Evolutionary conservation across 2,888 invertebrate genomes (phyloP).

Genomic region (Caenorhabditis zanzibari): DNA sequence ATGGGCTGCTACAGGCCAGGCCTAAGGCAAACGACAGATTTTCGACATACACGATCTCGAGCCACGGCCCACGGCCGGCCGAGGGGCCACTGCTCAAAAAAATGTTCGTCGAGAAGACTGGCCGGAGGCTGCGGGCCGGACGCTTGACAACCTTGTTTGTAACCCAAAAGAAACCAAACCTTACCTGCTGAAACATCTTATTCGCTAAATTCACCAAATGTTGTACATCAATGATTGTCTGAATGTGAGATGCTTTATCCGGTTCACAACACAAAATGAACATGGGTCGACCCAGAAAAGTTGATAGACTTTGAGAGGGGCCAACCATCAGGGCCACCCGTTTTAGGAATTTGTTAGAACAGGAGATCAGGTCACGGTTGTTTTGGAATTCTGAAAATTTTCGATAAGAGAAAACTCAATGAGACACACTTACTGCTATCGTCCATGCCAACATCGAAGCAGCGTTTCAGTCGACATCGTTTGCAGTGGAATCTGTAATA

Average conservation of each 20-base stretch:
- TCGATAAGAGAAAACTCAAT: neutral
- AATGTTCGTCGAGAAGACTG: too few species aligned
- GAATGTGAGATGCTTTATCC: constrained; percentile 1
- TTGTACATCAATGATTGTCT: constrained; percentile 14
- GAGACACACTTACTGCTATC: neutral
- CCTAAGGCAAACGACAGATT: too few species aligned
- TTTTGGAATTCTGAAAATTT: constrained; percentile 10
- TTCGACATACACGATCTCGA: too few species aligned
- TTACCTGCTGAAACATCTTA: constrained; percentile 21
- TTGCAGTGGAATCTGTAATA: constrained; percentile 34
- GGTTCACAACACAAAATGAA: constrained; percentile 37
- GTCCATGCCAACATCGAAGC: constrained; percentile 44
- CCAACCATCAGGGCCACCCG: neutral
- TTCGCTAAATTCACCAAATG: neutral
- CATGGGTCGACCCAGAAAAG: constrained; percentile 31
- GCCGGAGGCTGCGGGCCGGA: too few species aligned
- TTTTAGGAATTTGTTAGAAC: constrained; percentile 3
- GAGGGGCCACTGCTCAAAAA: too few species aligned
- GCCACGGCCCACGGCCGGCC: too few species aligned
- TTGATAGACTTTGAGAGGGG: neutral
- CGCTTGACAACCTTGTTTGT: too few species aligned
- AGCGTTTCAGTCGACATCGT: constrained; percentile 41
- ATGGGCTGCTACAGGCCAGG: neutral
- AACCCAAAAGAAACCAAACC: neutral
- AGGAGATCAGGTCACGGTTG: constrained; percentile 9